Conservation (phyloP, 2,888 invertebrate genomes). For the Drosophila anomelani region DNA sequence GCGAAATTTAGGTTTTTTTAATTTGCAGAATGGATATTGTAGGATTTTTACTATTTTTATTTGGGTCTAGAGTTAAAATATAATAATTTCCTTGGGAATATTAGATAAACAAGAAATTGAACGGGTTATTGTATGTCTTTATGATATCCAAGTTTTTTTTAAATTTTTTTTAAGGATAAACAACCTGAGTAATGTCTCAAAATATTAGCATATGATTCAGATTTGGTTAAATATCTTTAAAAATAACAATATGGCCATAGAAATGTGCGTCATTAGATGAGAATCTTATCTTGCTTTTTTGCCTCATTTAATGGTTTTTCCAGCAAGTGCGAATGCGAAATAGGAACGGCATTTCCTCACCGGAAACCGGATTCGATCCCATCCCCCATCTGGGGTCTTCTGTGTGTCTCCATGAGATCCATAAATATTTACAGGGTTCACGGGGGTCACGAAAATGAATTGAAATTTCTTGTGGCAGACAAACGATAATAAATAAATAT, state of each 20-base stretch:
- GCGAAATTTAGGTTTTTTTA: neutral
- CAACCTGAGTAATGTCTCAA: neutral
- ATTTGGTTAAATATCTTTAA: neutral
- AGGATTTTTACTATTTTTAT: neutral
- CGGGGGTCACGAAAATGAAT: conserved; percentile 50
- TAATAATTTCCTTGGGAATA: too few relatives aligned
- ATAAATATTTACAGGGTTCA: conserved; percentile 71
- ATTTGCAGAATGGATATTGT: too few relatives aligned
- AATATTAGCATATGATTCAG: conserved; percentile 2
- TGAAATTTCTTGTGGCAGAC: conserved; percentile 63
- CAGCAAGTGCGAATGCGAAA: conserved; percentile 18
- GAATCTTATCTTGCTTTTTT: conserved; percentile 22
- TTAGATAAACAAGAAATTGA: too few relatives aligned
- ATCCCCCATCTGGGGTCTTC: neutral
- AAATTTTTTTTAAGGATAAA: too few relatives aligned
- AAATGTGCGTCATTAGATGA: neutral
- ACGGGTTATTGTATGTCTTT: too few relatives aligned
- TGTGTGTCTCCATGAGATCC: conserved; percentile 53
- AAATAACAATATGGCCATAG: neutral
- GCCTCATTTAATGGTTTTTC: conserved; percentile 5
- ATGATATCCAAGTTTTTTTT: too few relatives aligned
- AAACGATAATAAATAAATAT: conserved; percentile 74
- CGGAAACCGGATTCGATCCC: conserved; percentile 29
- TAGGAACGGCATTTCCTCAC: conserved; percentile 24
- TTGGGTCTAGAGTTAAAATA: neutral